Evolutionary conservation across 2,113 vertebrate species (phyloP).

Genomic region (Ancistrus triradiatus): DNA sequence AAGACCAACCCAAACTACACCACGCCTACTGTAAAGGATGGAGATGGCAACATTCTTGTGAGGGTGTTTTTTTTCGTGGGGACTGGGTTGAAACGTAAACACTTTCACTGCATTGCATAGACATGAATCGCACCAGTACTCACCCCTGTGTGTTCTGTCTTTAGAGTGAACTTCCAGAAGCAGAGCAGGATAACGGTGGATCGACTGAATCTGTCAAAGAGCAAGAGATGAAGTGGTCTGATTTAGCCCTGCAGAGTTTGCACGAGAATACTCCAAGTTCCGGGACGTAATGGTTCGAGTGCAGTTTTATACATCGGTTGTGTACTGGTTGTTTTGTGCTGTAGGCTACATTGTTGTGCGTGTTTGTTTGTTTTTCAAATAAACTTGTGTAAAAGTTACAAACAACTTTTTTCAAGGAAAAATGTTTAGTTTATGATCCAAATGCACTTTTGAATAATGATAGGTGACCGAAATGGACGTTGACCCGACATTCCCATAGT

Average conservation of each 20-base stretch:
- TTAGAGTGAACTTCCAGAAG: conserved; percentile 93
- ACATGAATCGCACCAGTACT: neutral
- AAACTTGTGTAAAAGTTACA: too few species aligned
- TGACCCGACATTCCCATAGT: too few species aligned
- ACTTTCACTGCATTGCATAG: neutral
- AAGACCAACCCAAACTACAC: too few species aligned
- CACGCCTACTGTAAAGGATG: too few species aligned
- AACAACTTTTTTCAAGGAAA: too few species aligned
- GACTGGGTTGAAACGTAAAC: too few species aligned
- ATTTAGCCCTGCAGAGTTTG: conserved; percentile 89
- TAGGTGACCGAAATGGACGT: too few species aligned
- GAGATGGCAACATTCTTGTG: too few species aligned
- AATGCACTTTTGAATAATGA: too few species aligned
- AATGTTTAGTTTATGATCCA: too few species aligned
- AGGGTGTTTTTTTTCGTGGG: too few species aligned
- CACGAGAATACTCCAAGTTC: conserved; percentile 87
- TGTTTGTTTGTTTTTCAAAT: too few species aligned
- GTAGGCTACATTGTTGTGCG: neutral
- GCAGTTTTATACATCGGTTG: neutral
- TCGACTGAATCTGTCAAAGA: conserved; percentile 95
- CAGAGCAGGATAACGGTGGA: conserved; percentile 95
- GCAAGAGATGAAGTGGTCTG: conserved; percentile 99
- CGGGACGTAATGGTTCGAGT: conserved; percentile 60
- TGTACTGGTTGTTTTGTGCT: neutral
- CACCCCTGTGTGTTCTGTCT: neutral